phyloP scores from a whole-genome alignment of 2,888 invertebrate genomes.

The Lumbricus terrestris region DNA sequence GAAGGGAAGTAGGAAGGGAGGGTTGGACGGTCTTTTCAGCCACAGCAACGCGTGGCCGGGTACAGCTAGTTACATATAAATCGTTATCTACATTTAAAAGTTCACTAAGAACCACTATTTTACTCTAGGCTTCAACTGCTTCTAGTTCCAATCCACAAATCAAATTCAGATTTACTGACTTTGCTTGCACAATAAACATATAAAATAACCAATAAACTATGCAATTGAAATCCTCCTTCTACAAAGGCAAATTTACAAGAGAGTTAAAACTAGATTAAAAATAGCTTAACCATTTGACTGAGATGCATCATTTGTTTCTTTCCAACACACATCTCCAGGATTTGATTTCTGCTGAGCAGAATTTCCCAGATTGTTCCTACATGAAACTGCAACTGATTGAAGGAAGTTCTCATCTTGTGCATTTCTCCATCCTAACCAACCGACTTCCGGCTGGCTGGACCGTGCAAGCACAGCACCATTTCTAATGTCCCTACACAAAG shows the following conservation, averaged over 20 bases:
- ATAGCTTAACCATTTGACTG: background rate
- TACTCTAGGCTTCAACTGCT: too few relatives aligned
- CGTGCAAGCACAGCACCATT: conserved; percentile 92
- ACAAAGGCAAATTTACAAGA: too few relatives aligned
- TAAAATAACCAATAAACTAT: background rate
- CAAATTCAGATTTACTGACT: background rate
- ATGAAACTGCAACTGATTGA: conserved; percentile 60
- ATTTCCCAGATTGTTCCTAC: conserved; percentile 26
- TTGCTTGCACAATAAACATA: background rate
- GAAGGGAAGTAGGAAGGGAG: too few relatives aligned
- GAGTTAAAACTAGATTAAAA: background rate
- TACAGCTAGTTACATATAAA: too few relatives aligned
- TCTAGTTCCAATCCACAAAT: background rate
- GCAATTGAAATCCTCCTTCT: background rate
- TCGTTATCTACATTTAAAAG: background rate
- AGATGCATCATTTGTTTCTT: background rate
- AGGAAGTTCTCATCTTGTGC: conserved; percentile 84
- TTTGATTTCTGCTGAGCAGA: background rate
- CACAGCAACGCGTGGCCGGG: too few relatives aligned
- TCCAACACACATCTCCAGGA: background rate
- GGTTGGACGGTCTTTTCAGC: too few relatives aligned
- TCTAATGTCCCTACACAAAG: conserved; percentile 68
- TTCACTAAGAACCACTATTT: background rate
- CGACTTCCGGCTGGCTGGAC: conserved; percentile 91
- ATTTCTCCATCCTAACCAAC: conserved; percentile 90